Conservation (phyloP, 2,888 invertebrate species). For the Mythimna albipuncta region DNA sequence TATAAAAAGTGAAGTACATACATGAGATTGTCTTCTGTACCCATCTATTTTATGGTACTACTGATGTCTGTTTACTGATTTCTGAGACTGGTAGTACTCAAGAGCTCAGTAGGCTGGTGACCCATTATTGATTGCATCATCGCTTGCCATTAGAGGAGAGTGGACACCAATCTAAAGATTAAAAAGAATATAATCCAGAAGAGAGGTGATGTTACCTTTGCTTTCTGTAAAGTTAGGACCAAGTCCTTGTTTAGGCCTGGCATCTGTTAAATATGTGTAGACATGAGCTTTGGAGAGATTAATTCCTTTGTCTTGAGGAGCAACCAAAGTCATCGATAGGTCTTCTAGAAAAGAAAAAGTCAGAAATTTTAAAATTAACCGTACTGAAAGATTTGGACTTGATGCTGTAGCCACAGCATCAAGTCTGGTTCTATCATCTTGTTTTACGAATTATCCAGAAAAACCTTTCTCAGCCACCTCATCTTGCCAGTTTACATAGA, state of each 20-base stretch:
- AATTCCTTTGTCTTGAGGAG: constrained; percentile 58
- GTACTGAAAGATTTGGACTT: background rate
- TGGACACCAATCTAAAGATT: background rate
- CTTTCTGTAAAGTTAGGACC: constrained; percentile 60
- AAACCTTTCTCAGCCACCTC: too few relatives aligned
- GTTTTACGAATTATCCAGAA: background rate
- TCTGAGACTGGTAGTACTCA: background rate
- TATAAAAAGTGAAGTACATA: too few relatives aligned
- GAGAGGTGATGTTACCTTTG: constrained; percentile 60
- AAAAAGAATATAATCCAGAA: background rate
- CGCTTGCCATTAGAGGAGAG: background rate
- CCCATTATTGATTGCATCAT: background rate
- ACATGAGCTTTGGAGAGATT: constrained; percentile 55
- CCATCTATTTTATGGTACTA: background rate
- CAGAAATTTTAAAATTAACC: background rate
- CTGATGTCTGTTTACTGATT: background rate
- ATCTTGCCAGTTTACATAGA: too few relatives aligned
- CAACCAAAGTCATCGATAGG: constrained; percentile 68
- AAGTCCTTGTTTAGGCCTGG: constrained; percentile 37
- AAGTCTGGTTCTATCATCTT: background rate
- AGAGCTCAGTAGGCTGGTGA: background rate
- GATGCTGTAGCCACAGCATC: background rate
- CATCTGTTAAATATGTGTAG: constrained; percentile 55
- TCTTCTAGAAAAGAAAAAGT: constrained; percentile 57
- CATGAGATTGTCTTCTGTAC: too few relatives aligned